These are phyloP conservation scores for Halisarca cf. caerulea DNA, from an alignment of 37 sponge, comb jelly and placozoan genomes.

Conservation along the genomic window DNA sequence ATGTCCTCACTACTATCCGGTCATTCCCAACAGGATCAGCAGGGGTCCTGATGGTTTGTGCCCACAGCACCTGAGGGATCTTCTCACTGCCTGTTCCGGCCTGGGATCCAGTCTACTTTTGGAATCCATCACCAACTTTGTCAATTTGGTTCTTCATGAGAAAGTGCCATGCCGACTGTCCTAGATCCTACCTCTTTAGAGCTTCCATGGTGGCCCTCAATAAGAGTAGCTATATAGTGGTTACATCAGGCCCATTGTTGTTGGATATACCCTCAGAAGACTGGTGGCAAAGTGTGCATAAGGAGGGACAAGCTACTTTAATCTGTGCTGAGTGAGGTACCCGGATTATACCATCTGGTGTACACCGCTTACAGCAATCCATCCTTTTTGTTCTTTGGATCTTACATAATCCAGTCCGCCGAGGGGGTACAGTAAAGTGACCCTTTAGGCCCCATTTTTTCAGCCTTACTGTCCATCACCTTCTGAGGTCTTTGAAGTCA, in stretches of 20 bases:
- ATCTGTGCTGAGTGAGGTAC: too few relatives aligned
- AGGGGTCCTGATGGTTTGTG: not conserved
- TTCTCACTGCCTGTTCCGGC: too few relatives aligned
- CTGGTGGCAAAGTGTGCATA: not conserved
- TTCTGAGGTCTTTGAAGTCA: not conserved
- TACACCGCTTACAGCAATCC: too few relatives aligned
- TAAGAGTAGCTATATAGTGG: not conserved
- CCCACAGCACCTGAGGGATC: not conserved
- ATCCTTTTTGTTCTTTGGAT: too few relatives aligned
- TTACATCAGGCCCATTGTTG: not conserved
- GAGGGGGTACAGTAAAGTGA: not conserved
- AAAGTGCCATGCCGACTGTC: not conserved
- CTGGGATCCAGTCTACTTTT: too few relatives aligned
- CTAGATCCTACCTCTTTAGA: not conserved
- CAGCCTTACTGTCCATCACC: not conserved
- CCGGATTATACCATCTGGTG: too few relatives aligned
- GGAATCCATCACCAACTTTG: not conserved
- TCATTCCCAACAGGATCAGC: not conserved
- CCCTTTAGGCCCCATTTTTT: not conserved
- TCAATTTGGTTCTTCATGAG: not conserved
- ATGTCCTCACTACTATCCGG: not conserved
- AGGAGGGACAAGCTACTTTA: too few relatives aligned
- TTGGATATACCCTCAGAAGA: not conserved
- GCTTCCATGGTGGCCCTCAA: not conserved
- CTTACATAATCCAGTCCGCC: too few relatives aligned